These are phyloP conservation scores for Loripinus fragilis DNA, from an alignment of 2,888 invertebrate species.

Conservation along the genomic window DNA sequence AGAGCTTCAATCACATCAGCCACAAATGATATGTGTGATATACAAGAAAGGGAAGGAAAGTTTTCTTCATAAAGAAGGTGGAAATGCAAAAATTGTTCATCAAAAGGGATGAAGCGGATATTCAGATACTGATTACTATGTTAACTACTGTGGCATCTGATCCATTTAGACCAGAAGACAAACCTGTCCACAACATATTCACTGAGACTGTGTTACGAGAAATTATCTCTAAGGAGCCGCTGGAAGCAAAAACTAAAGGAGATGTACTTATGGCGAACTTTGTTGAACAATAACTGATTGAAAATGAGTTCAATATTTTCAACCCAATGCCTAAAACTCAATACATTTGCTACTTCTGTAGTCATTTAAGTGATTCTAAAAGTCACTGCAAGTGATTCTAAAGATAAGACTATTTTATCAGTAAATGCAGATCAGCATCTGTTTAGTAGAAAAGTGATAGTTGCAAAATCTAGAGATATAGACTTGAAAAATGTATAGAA, in stretches of 20 bases:
- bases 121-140: not conserved
- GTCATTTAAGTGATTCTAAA: too few relatives aligned
- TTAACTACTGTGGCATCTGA: not conserved
- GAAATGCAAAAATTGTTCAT: too few relatives aligned
- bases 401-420: not conserved
- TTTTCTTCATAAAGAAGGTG: too few relatives aligned
- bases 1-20: slow-evolving; percentile 13
- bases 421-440: slow-evolving; percentile 7
- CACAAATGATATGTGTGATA: too few relatives aligned
- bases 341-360: not conserved
- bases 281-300: not conserved
- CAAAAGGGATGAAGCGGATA: not conserved
- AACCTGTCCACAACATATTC: not conserved
- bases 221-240: not conserved
- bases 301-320: not conserved
- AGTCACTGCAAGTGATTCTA: not conserved
- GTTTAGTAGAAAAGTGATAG: not conserved
- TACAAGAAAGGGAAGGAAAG: not conserved
- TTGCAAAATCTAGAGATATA: slow-evolving; percentile 7
- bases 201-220: not conserved
- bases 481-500: not conserved
- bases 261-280: not conserved
- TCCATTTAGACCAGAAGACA: not conserved
- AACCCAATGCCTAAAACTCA: not conserved
- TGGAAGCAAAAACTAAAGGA: not conserved